Conservation (phyloP, 2,113 vertebrate species). For the Rafetus swinhoei region DNA sequence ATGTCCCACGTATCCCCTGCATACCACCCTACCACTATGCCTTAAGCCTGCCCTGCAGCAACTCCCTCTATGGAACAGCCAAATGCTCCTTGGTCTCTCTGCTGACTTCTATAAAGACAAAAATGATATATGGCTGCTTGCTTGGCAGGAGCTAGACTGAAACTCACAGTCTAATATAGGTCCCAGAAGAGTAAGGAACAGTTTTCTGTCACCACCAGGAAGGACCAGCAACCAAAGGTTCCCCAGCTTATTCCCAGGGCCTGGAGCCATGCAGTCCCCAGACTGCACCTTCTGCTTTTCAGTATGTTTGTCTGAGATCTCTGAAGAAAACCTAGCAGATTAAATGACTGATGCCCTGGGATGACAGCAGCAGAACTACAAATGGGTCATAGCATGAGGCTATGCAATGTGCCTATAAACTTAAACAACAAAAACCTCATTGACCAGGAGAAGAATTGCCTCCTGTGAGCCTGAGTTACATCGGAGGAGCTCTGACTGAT, state of each 20-base stretch:
- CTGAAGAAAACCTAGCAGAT: not conserved
- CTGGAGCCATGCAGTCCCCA: not conserved
- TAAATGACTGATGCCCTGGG: accelerated
- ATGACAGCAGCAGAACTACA: accelerated
- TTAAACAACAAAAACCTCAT: not conserved
- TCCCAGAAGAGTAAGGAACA: not conserved
- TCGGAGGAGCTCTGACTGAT: slow-evolving; percentile 51
- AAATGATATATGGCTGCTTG: accelerated
- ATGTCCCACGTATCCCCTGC: not conserved
- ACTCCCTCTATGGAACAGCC: not conserved
- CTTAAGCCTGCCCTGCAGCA: not conserved
- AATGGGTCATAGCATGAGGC: not conserved
- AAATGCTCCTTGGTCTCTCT: not conserved
- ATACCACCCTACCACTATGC: not conserved
- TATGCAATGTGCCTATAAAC: not conserved
- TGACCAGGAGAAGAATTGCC: slow-evolving; percentile 40
- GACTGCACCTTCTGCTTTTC: not conserved
- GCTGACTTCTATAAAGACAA: accelerated
- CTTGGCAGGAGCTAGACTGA: not conserved
- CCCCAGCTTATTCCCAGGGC: not conserved
- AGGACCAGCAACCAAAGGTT: not conserved
- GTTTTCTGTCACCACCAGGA: not conserved
- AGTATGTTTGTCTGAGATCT: accelerated
- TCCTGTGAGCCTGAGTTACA: slow-evolving; percentile 33
- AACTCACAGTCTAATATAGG: accelerated